Base-by-base conservation (phyloP, 2,113 vertebrate species). In the Vulpes vulpes region DNA sequence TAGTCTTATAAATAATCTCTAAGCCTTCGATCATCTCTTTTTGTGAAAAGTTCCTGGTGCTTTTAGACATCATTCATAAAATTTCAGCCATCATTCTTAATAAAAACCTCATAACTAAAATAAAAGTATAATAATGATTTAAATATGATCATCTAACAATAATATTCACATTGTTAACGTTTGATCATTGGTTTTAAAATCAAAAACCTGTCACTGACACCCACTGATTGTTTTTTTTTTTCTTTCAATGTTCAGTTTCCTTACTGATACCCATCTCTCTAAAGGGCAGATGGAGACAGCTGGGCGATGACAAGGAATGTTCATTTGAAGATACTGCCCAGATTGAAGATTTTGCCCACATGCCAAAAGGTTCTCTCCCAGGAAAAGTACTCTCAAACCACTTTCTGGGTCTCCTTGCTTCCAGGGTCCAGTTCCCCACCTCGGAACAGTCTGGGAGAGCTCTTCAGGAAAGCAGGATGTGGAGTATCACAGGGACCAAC, bases 361-460 rank as follows among this genome's bases (percentile, higher is more conserved):
- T 99, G 98, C 98, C 99, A 99, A 97, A 99, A 99, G 0, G 99
- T 98, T 25, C 99, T 27, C 99, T 91, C 69, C 25, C 76, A 53
- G 10, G 55, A 35, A 55, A 94, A 87, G 11, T 80, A 94, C 22
- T 88, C 69, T 43, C 35, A 43, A 51, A 87, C 25, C n/a, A 81
- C 5, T 25, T 43, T 38, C 35, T 62, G 79, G 65, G 35, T 81
- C 43, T 90, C 27, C n/a, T 55, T n/a, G 20, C 8, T 83, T 60
- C 65, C 76, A 27, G 49, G 5, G 49, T 76, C 64, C 22, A 90
- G 60, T 57, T 89, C 98, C 43, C 99, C 98, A 43, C 99, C 99
- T 97, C 99, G 98, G 97, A 99, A 99, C 86, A 99, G 43, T 60
- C 64, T 51, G 10, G 12, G 22, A 35, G n/a, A 35, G 67, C 67